Evolutionary conservation across 1,140 invertebrate genomes (phyloP).

Genomic region (Hydropsyche tenuis): DNA sequence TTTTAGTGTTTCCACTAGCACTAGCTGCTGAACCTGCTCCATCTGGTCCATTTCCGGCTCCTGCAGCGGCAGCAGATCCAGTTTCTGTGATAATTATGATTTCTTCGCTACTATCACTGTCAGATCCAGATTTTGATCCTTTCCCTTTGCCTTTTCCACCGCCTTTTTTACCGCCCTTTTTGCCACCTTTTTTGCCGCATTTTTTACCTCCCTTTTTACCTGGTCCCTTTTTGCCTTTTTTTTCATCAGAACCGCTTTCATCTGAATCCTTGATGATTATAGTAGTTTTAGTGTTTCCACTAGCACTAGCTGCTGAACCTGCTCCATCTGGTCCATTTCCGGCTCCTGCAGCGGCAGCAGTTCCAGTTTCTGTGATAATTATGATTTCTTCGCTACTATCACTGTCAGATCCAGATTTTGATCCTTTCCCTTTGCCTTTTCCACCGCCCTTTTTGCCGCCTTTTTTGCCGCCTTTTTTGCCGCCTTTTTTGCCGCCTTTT

Average conservation of each 20-base stretch:
- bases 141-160: not conserved
- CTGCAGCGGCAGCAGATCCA: not conserved
- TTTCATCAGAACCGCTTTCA: conserved; percentile 11
- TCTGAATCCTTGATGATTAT: not conserved
- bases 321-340: not conserved
- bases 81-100: conserved; percentile 8
- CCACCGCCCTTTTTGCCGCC: too few relatives aligned
- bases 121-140: not conserved
- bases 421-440: conserved; percentile 2
- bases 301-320: not conserved
- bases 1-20: not conserved
- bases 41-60: not conserved
- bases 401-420: not conserved
- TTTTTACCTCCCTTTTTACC: not conserved
- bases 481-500: not conserved
- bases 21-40: not conserved
- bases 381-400: not conserved
- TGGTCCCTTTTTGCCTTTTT: not conserved
- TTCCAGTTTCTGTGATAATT: not conserved
- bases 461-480: conserved; percentile 1
- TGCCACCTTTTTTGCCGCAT: not conserved
- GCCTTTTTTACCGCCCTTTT: conserved; percentile 1
- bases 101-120: conserved; percentile 5
- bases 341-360: not conserved
- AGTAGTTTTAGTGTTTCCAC: not conserved